Percentiles rank a stretch among this genome's conserved stretches.
These are phyloP conservation scores for Pristionchus exspectatus DNA, from an alignment of 2,888 invertebrate species.

Conservation along the genomic window DNA sequence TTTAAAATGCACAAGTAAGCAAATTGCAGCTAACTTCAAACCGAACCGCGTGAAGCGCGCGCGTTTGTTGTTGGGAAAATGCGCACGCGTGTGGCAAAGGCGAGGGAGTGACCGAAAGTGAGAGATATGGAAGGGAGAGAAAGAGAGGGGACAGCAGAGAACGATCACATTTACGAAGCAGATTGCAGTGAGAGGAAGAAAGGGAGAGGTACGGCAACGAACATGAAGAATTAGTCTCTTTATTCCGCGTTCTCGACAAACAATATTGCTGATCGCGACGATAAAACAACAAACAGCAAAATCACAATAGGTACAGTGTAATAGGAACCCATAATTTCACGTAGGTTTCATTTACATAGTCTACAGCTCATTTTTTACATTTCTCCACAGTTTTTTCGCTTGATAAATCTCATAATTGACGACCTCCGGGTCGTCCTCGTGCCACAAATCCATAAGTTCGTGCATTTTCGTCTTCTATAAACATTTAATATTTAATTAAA, in stretches of 20 bases:
- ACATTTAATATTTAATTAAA: not conserved
- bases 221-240: not conserved
- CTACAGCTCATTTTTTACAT: not conserved
- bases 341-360: not conserved
- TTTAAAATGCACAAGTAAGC: not conserved
- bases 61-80: not conserved
- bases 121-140: not conserved
- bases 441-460: conserved; percentile 1
- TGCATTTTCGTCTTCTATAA: not conserved
- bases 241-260: not conserved
- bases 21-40: not conserved
- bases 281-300: not conserved
- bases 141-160: not conserved
- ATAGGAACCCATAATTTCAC: too few relatives aligned
- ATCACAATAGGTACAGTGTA: too few relatives aligned
- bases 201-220: not conserved
- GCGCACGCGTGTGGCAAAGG: not conserved
- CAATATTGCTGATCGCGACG: too few relatives aligned
- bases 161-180: not conserved
- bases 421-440: not conserved
- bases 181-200: not conserved
- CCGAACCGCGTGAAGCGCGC: not conserved
- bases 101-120: not conserved
- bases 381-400: not conserved
- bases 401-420: not conserved